Conservation (phyloP, 1,140 invertebrate genomes). For the Plodia interpunctella region DNA sequence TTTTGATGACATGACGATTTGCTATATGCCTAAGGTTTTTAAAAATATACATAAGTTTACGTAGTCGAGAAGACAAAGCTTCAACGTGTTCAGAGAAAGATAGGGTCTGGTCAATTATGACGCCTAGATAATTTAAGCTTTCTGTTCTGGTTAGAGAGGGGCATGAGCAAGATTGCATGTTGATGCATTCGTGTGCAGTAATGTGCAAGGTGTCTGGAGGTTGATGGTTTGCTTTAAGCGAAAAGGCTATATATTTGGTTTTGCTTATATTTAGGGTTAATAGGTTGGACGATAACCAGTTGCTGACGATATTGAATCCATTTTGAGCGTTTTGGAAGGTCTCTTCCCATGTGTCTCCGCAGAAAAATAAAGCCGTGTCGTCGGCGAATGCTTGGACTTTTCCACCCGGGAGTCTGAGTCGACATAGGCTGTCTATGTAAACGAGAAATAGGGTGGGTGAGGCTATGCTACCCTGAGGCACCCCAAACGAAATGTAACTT, state of each 20-base stretch:
- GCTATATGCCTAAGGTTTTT: background rate
- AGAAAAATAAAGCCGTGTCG: constrained; percentile 13
- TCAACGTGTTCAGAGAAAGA: too few species aligned
- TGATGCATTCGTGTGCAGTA: too few species aligned
- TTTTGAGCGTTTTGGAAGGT: background rate
- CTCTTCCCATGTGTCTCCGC: background rate
- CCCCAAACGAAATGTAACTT: constrained; percentile 4
- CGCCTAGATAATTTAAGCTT: too few species aligned
- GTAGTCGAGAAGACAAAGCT: too few species aligned
- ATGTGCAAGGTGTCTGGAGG: too few species aligned
- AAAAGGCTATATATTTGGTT: too few species aligned
- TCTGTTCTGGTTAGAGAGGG: too few species aligned
- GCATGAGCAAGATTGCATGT: too few species aligned
- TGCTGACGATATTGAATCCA: background rate
- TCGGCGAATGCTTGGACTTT: constrained; percentile 7
- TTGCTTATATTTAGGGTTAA: constrained; percentile 11
- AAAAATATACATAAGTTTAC: too few species aligned
- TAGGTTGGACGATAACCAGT: background rate
- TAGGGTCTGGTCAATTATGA: too few species aligned
- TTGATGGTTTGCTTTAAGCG: too few species aligned
- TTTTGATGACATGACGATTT: too few species aligned
- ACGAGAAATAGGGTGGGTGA: constrained; percentile 11
- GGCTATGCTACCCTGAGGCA: constrained; percentile 10
- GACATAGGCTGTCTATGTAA: constrained; percentile 11
- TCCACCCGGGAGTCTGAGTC: background rate